These are phyloP conservation scores for Berghia stephanieae DNA, from an alignment of 1,140 invertebrate genomes.

Conservation along the genomic window DNA sequence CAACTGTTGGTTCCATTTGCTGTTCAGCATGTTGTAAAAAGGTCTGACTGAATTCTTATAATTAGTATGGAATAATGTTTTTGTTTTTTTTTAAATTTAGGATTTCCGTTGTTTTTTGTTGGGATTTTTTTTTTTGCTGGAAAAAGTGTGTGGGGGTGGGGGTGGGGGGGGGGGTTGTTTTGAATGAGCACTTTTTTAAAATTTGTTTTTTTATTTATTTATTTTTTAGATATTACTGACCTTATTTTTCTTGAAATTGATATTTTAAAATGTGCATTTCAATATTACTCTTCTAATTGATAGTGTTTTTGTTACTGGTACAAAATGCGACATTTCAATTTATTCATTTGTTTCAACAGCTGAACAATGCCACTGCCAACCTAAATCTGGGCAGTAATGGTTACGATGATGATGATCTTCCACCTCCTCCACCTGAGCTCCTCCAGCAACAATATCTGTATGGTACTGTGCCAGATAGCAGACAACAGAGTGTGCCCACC, in stretches of 20 bases:
- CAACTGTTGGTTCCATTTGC: not conserved
- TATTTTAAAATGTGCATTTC: too few species aligned
- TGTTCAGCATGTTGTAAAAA: not conserved
- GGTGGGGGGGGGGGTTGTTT: too few species aligned
- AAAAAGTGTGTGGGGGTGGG: too few species aligned
- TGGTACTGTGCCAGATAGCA: slow-evolving; percentile 53
- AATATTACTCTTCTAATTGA: too few species aligned
- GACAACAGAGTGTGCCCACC: slow-evolving; percentile 51
- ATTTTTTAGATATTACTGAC: too few species aligned
- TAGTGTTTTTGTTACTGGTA: too few species aligned
- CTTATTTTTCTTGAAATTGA: too few species aligned
- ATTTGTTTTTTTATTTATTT: too few species aligned
- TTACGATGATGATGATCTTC: slow-evolving; percentile 45
- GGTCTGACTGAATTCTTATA: not conserved
- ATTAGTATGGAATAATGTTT: not conserved
- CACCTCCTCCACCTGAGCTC: slow-evolving; percentile 56
- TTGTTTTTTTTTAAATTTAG: not conserved
- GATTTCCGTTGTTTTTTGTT: not conserved
- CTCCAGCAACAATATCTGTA: slow-evolving; percentile 61
- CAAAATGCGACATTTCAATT: too few species aligned
- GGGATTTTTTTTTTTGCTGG: too few species aligned
- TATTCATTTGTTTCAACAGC: slow-evolving; percentile 39
- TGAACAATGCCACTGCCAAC: slow-evolving; percentile 45
- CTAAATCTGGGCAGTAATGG: slow-evolving; percentile 48
- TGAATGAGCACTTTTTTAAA: too few species aligned